Percentiles rank a stretch among this genome's conserved stretches.
Conservation (phyloP, 1,140 invertebrate species). For the Panonychus citri region DNA sequence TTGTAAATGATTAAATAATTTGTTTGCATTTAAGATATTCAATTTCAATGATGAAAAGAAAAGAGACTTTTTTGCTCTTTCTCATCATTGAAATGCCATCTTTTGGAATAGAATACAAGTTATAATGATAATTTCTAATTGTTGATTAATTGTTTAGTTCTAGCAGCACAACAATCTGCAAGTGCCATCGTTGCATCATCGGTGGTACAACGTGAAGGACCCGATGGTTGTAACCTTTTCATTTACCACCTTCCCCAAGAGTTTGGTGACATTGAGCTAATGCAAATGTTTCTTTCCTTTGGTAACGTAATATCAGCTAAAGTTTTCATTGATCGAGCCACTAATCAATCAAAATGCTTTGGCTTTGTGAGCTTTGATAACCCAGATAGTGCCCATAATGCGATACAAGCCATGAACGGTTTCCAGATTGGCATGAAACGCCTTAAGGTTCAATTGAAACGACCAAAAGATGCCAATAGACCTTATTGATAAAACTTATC, state of each 20-base stretch:
- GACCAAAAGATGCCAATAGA: constrained; percentile 54
- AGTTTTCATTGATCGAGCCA: constrained; percentile 97
- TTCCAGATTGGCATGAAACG: constrained; percentile 99
- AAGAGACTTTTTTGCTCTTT: too few relatives aligned
- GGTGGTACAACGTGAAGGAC: constrained; percentile 3
- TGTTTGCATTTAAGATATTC: too few relatives aligned
- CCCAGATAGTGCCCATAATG: constrained; percentile 81
- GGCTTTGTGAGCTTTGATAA: constrained; percentile 99
- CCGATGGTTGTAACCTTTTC: constrained; percentile 11
- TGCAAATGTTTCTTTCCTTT: constrained; percentile 79
- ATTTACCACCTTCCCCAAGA: constrained; percentile 29
- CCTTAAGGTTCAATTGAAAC: constrained; percentile 95
- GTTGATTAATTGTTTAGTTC: background rate
- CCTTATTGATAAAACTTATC: constrained; percentile 1
- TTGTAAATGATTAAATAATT: background rate
- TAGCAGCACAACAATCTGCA: constrained; percentile 3
- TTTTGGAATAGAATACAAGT: too few relatives aligned
- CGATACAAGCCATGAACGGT: constrained; percentile 98
- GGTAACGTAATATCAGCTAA: constrained; percentile 90
- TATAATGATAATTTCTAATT: too few relatives aligned
- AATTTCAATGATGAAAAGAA: too few relatives aligned
- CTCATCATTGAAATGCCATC: too few relatives aligned
- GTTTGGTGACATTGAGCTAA: constrained; percentile 78
- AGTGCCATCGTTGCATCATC: background rate
- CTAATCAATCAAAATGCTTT: constrained; percentile 92